phyloP scores from a whole-genome alignment of 2,888 invertebrate genomes.

The Xanthostigma xanthostigma region DNA sequence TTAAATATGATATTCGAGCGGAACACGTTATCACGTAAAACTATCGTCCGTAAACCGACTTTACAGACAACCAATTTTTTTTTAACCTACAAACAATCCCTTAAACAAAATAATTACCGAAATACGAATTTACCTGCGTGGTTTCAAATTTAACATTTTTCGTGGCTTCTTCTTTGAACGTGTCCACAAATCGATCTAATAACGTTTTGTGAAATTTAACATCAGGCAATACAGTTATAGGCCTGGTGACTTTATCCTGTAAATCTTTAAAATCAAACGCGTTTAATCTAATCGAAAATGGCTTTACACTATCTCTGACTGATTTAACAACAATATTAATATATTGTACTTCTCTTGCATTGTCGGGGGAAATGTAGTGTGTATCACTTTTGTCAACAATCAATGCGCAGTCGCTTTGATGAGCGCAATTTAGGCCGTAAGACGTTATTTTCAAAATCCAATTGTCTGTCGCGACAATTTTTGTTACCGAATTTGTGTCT shows the following conservation, averaged over 20 bases:
- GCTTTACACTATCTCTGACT: slow-evolving; percentile 36
- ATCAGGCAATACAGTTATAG: slow-evolving; percentile 49
- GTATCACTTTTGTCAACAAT: slow-evolving; percentile 61
- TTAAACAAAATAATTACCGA: background rate
- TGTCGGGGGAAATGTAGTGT: slow-evolving; percentile 49
- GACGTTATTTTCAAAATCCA: slow-evolving; percentile 77
- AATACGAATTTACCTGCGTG: slow-evolving; percentile 30
- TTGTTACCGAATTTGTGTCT: slow-evolving; percentile 49
- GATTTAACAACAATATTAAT: slow-evolving; percentile 66
- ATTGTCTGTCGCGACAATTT: slow-evolving; percentile 63
- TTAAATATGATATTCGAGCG: no score
- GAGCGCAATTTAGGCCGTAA: slow-evolving; percentile 56
- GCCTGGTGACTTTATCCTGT: slow-evolving; percentile 50
- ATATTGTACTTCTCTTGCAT: slow-evolving; percentile 62
- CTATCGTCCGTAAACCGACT: no score
- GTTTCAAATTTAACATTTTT: slow-evolving; percentile 49
- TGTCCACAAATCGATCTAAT: slow-evolving; percentile 70
- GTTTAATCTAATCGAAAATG: slow-evolving; percentile 60
- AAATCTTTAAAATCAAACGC: slow-evolving; percentile 65
- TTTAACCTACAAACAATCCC: background rate
- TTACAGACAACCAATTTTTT: no score
- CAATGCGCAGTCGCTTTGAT: slow-evolving; percentile 64
- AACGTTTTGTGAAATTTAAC: slow-evolving; percentile 62
- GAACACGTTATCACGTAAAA: no score
- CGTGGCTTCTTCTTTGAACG: slow-evolving; percentile 60